Conservation (phyloP, 1,140 invertebrate genomes). For the Pogonomyrmex californicus region DNA sequence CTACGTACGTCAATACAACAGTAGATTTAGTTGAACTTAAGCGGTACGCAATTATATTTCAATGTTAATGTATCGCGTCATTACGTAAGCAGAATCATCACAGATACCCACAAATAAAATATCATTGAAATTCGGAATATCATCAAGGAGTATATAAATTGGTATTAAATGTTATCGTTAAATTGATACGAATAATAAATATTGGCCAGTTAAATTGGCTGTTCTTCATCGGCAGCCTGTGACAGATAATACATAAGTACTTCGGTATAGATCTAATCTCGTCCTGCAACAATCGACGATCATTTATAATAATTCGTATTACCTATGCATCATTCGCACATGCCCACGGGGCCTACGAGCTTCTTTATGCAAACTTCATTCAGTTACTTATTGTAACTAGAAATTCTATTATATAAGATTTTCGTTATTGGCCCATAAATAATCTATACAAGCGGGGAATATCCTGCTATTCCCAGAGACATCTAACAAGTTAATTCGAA, state of each 20-base stretch:
- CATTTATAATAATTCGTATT: constrained; percentile 43
- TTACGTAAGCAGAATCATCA: background rate
- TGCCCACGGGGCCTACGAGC: background rate
- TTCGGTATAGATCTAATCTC: constrained; percentile 19
- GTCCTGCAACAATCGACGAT: constrained; percentile 43
- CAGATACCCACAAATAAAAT: background rate
- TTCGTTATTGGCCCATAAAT: constrained; percentile 42
- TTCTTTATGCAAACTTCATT: constrained; percentile 2
- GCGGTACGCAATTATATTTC: no score
- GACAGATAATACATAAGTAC: constrained; percentile 10
- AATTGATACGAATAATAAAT: background rate
- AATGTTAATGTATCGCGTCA: background rate
- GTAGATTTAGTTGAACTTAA: background rate
- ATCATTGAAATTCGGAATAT: constrained; percentile 14
- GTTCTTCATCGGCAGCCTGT: background rate
- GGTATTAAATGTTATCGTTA: background rate
- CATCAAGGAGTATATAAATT: background rate
- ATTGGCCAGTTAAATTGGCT: background rate
- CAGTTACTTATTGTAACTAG: constrained; percentile 32
- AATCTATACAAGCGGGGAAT: background rate
- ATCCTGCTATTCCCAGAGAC: background rate
- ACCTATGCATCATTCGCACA: constrained; percentile 37
- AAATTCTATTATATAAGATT: constrained; percentile 44
- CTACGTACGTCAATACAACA: background rate
- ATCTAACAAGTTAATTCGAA: constrained; percentile 54